These are phyloP conservation scores for Seira ritae DNA, from an alignment of 2,888 invertebrate species.

Conservation along the genomic window DNA sequence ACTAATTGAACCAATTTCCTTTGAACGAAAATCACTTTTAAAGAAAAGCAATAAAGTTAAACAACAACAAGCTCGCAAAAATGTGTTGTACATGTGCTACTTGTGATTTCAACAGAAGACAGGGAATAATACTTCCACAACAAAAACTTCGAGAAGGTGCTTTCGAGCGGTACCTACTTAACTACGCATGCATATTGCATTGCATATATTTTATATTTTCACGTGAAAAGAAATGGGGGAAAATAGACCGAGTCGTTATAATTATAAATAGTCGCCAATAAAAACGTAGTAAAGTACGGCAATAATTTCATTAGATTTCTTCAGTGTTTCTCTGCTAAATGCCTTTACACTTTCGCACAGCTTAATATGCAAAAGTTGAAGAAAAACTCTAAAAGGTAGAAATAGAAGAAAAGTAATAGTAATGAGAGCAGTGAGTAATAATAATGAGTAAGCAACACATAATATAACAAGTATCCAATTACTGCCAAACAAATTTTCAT, in stretches of 20 bases:
- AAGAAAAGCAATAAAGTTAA: neutral
- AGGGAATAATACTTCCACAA: no score
- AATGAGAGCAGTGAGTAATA: no score
- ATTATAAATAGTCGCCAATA: neutral
- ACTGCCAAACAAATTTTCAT: slow-evolving; percentile 47
- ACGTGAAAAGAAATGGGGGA: neutral
- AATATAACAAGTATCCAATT: slow-evolving; percentile 56
- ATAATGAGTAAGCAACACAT: no score
- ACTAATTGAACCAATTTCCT: neutral
- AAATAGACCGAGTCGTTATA: neutral
- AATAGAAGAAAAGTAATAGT: neutral
- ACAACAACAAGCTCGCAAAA: neutral
- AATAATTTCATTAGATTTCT: neutral
- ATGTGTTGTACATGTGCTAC: neutral
- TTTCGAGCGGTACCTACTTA: neutral
- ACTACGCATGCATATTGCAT: neutral
- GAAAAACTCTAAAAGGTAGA: neutral
- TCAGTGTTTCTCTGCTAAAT: neutral
- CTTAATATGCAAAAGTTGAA: neutral
- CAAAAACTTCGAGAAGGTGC: no score
- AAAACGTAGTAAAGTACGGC: neutral
- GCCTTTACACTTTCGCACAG: neutral
- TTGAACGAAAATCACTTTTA: neutral
- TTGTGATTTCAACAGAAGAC: no score
- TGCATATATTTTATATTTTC: no score